Evolutionary conservation across 2,888 invertebrate species (phyloP).

Genomic region (Cloeon dipterum): DNA sequence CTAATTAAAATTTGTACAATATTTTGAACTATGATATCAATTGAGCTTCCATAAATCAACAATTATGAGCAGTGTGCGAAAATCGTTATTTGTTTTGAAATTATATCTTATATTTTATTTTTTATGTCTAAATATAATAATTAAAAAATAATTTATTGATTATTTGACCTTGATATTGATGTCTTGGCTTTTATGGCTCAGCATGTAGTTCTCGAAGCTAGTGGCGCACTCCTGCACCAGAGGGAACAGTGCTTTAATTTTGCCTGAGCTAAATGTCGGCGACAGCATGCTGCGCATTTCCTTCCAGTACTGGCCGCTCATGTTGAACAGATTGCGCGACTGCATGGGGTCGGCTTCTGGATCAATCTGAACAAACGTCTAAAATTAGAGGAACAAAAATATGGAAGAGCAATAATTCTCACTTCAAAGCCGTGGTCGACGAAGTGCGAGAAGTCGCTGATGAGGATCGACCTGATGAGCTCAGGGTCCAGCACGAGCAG

Average conservation of each 20-base stretch:
- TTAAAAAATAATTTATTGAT: no score
- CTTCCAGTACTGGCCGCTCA: constrained; percentile 35
- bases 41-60: no score
- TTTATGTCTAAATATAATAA: constrained; percentile 2
- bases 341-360: not conserved
- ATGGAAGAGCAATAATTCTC: no score
- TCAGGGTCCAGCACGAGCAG: not conserved
- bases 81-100: no score
- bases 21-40: no score
- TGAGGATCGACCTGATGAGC: not conserved
- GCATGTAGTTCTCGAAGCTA: not conserved
- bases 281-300: constrained; percentile 33
- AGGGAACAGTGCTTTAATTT: constrained; percentile 37
- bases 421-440: constrained; percentile 5
- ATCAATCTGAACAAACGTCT: not conserved
- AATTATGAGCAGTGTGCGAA: no score
- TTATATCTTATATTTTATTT: not conserved
- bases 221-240: constrained; percentile 25
- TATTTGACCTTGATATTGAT: not conserved
- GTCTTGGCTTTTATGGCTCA: not conserved
- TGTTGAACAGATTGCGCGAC: constrained; percentile 28
- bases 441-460: constrained; percentile 6
- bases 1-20: no score
- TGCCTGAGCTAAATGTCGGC: constrained; percentile 40
- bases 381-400: not conserved